Base-by-base conservation (phyloP, 2,888 invertebrate species). In the Rapana venosa region DNA sequence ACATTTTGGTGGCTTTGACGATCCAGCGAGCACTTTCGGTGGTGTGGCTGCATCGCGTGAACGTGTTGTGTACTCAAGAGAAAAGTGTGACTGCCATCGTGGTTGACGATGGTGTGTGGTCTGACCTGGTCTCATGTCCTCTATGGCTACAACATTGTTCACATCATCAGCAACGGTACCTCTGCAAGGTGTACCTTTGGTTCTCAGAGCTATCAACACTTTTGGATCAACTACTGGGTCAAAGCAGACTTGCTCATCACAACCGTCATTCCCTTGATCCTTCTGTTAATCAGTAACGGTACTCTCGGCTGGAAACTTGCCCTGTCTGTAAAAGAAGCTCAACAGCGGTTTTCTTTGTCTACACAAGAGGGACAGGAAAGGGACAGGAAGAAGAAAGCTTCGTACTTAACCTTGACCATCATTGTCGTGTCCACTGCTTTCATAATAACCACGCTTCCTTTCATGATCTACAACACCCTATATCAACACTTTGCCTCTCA, bases 1-100 rank as follows among this genome's bases (percentile, higher is more conserved):
- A 94, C 94, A 92, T 94, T n/a, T 91, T 95, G 47, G 93, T 94
- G 15, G 92, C 92, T 13, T 93, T 95, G 32, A 94, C 94, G 0
- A 35, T 94, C 66, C 94, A 94, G 84, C 84, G 94, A 32, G 93
- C 93, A 0, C 91, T 94, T 15, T 92, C 93, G 0, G 92, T 93
- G 6, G 94, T 94, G 91, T 90, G 93, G 87, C 94, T 94, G 5
- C 92, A 93, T 87, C 90, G 88, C 0, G 93, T 93, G 13, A 93
- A 91, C 90, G 77, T 90, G 0, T 87, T 91, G 35, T 94, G 93
- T 79, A 93, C 92, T 6, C 92, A 91, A n/a, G 88, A 88, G 17
- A 90, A 90, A 26, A 92, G 93, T 0, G 47, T 47, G 47, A 77
- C 88, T 0, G 35, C 87, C 15, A 85, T 91, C 8, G 85, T 93